Evolutionary conservation across 2,888 invertebrate species (phyloP).

Genomic region (Oscheius sp.): DNA sequence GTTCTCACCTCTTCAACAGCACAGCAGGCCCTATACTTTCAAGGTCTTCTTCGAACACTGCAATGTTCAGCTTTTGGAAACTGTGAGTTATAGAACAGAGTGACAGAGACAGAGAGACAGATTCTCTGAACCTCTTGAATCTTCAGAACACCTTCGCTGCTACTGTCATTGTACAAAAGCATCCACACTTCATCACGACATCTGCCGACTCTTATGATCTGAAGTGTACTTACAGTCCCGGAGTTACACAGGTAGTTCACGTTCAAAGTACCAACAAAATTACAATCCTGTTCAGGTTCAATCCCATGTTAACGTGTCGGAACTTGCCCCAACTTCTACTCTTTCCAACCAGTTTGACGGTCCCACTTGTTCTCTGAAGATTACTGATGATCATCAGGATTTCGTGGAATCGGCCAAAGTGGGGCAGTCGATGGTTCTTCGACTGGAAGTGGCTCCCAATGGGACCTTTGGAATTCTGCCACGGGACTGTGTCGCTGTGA

Average conservation of each 20-base stretch:
- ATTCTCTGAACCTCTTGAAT: too few relatives aligned
- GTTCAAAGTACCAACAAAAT: too few relatives aligned
- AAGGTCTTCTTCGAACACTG: slow-evolving; percentile 69
- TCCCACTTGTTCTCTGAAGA: slow-evolving; percentile 58
- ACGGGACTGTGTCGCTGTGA: slow-evolving; percentile 72
- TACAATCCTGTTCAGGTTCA: slow-evolving; percentile 37
- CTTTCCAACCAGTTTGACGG: slow-evolving; percentile 48
- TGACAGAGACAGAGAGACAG: background rate
- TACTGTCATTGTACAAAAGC: slow-evolving; percentile 92
- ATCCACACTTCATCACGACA: slow-evolving; percentile 92
- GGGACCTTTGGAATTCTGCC: slow-evolving; percentile 67
- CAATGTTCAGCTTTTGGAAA: slow-evolving; percentile 62
- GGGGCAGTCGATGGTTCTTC: slow-evolving; percentile 53
- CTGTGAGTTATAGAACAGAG: slow-evolving; percentile 47
- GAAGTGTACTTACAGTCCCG: slow-evolving; percentile 92
- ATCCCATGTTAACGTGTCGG: slow-evolving; percentile 77
- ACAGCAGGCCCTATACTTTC: slow-evolving; percentile 63
- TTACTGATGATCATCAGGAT: slow-evolving; percentile 62
- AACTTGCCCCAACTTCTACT: slow-evolving; percentile 62
- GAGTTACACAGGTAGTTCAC: slow-evolving; percentile 80
- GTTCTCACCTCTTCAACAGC: slow-evolving; percentile 51
- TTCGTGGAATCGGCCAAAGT: slow-evolving; percentile 58
- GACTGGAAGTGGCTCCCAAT: slow-evolving; percentile 58
- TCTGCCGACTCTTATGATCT: slow-evolving; percentile 96
- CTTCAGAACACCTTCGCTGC: slow-evolving; percentile 70